Conservation (phyloP, 2,888 invertebrate genomes). For the Amblyjoppa proteus region DNA sequence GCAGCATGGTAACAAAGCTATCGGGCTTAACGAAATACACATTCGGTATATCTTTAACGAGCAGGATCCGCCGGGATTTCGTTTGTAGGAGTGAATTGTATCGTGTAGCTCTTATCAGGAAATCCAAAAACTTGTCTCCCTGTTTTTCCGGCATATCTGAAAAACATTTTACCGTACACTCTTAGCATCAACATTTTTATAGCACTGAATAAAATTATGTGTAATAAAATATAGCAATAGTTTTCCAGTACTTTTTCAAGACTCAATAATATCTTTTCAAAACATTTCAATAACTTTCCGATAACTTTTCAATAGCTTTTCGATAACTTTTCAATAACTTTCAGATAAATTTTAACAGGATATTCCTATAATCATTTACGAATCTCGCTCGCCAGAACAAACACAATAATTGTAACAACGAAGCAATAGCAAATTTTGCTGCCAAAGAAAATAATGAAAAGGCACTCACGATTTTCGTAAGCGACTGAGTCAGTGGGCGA, state of each 20-base stretch:
- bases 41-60: slow-evolving; percentile 95
- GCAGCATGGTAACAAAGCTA: slow-evolving; percentile 87
- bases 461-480: slow-evolving; percentile 84
- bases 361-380: not conserved
- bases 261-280: too few species aligned
- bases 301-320: too few species aligned
- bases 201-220: too few species aligned
- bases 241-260: too few species aligned
- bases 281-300: too few species aligned
- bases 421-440: too few species aligned
- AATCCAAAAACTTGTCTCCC: slow-evolving; percentile 90
- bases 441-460: not conserved
- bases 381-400: too few species aligned
- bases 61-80: slow-evolving; percentile 86
- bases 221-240: too few species aligned
- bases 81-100: slow-evolving; percentile 85
- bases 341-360: not conserved
- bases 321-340: too few species aligned
- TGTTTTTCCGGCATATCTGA: slow-evolving; percentile 85
- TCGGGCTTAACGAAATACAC: slow-evolving; percentile 88
- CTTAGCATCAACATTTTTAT: not conserved
- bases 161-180: slow-evolving; percentile 12
- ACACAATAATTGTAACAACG: too few species aligned
- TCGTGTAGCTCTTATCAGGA: slow-evolving; percentile 91
- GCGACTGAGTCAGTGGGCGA: slow-evolving; percentile 91